Base-by-base conservation (phyloP, 2,888 invertebrate species). In the Stegophylla sp. region DNA sequence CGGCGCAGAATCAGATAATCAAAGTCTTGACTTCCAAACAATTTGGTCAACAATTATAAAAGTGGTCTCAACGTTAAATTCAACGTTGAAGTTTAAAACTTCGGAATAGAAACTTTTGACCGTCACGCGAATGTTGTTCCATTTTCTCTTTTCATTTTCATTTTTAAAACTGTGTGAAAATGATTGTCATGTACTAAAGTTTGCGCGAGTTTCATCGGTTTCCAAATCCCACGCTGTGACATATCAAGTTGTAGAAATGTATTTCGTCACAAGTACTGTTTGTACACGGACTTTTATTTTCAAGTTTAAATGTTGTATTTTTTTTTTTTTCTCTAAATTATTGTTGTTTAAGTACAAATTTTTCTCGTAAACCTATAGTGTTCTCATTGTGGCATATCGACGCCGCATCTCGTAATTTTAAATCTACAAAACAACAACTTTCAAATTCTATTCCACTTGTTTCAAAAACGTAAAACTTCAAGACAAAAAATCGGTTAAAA, bases 111-210 rank as follows among this genome's bases (percentile, higher is more conserved):
- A 28, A 12, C n/a, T 69, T 69, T 48, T 48, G 69, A 51, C 28
- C 28, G 28, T 69, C 48, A 28, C 23, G n/a, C 48, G 48, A 41
- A 71, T 56, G 53, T 71, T 71, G 10, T 9, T 69, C 34, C 51
- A n/a, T 51, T 69, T 15, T 13, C 51, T 28, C 28, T 69, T 69
- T 69, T 69, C 51, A 51, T 69, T 69, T 53, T n/a, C n/a, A 34
- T 41, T 9, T 71, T 71, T 23, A 41, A 71, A 9, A 71, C 53
- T 23, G 41, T 53, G 15, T 53, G 23, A 56, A 71, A 53, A 20
- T 53, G 3, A 53, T 28, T 69, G 28, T 51, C 34, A 12, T 7
- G 51, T 51, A 51, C 53, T 71, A 71, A 56, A 56, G 53, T 56
- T 48, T 69, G 17, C 28, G 28, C 28, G 28, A 28, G 17, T 48